These are phyloP conservation scores for Burhinus oedicnemus DNA, from an alignment of 2,113 vertebrate species.

Conservation along the genomic window DNA sequence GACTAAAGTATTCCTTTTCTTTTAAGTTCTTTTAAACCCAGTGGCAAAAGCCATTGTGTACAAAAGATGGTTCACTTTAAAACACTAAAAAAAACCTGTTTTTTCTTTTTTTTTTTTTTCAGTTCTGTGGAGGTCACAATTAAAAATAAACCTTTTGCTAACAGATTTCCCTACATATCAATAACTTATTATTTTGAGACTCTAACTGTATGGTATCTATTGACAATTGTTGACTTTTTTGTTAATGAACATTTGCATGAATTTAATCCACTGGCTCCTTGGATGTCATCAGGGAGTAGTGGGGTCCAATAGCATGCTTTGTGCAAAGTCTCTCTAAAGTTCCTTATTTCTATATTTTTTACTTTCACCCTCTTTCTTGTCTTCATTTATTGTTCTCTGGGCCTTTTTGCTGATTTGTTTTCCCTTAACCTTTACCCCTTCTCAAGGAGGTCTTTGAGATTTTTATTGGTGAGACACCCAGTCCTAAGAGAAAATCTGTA, in stretches of 20 bases:
- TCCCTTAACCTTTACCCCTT: background rate
- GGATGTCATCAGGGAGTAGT: background rate
- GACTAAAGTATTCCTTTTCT: background rate
- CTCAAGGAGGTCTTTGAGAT: background rate
- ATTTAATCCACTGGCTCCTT: background rate
- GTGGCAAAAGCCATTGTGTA: background rate
- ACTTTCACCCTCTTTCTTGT: background rate
- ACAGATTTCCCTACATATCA: background rate
- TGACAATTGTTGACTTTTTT: background rate
- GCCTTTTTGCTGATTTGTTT: background rate
- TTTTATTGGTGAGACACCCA: background rate
- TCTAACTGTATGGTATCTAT: background rate
- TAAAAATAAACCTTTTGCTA: background rate
- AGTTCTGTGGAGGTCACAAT: background rate
- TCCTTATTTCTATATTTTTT: background rate
- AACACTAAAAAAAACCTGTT: background rate
- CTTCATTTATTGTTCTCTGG: background rate
- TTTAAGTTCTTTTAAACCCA: background rate
- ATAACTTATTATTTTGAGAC: background rate
- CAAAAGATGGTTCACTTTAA: background rate
- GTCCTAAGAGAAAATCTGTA: background rate
- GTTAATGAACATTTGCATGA: background rate
- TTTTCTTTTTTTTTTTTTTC: background rate
- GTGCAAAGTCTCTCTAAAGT: background rate
- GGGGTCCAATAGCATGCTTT: background rate